Evolutionary conservation across 1,140 invertebrate genomes (phyloP).

Genomic region (Neomicropteryx cornuta): DNA sequence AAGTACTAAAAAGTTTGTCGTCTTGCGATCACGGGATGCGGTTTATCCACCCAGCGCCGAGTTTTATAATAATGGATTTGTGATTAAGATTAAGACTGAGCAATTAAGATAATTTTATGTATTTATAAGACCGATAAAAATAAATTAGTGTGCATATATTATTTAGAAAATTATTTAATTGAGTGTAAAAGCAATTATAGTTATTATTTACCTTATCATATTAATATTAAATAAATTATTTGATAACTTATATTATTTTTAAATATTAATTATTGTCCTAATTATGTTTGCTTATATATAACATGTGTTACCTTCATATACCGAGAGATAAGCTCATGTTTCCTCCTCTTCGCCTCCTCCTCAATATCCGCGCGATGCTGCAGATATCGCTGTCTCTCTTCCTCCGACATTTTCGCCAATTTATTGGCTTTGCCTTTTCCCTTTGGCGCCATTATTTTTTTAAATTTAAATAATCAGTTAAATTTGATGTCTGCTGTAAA

Average conservation of each 20-base stretch:
- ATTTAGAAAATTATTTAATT: background rate
- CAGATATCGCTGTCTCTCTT: constrained; percentile 64
- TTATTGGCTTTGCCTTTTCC: constrained; percentile 63
- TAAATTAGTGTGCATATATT: too few species aligned
- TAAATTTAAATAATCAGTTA: background rate
- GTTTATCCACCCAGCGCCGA: too few species aligned
- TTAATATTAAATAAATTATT: background rate
- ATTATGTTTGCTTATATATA: constrained; percentile 2
- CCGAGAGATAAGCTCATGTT: constrained; percentile 61
- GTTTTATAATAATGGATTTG: too few species aligned
- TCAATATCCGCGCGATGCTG: constrained; percentile 68
- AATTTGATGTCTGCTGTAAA: constrained; percentile 4
- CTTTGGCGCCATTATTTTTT: constrained; percentile 45
- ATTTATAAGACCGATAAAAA: background rate
- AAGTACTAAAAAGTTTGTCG: too few species aligned
- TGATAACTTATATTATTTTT: constrained; percentile 4
- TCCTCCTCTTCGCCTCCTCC: constrained; percentile 61
- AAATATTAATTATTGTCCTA: constrained; percentile 6
- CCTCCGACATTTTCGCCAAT: constrained; percentile 68
- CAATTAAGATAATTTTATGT: too few species aligned
- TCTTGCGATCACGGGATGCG: too few species aligned
- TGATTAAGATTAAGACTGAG: too few species aligned
- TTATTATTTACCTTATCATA: background rate
- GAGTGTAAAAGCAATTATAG: background rate
- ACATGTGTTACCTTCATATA: constrained; percentile 57